Base-by-base conservation (phyloP, 2,113 vertebrate species). In the Telmatochromis sp. region DNA sequence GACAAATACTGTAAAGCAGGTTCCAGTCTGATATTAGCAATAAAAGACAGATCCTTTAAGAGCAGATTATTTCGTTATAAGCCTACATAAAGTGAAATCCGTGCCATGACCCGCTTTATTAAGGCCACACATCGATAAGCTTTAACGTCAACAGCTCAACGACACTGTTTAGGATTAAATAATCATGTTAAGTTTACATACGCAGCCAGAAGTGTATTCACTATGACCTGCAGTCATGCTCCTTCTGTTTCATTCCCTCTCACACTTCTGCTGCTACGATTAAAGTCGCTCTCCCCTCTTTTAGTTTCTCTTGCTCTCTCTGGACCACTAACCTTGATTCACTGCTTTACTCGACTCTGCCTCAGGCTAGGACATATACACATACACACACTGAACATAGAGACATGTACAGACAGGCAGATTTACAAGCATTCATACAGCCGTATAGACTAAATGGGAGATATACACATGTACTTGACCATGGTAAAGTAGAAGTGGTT, bases 261-360 rank as follows among this genome's bases (percentile, higher is more conserved):
- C 6, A 71, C 19, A 33, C 60, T 35, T 90, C 81, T 86, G 85
- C 81, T 90, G 35, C 84, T 65, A 91, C 47, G 31, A 86, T 90
- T 88, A 79, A 84, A 89, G 51, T 14, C 89, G 12, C 78, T 47
- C 26, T 50, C 60, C 45, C 51, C 63, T 86, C 85, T 86, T 85
- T 89, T 85, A 85, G 58, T 82, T 51, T 83, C 68, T 86, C 55
- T 40, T 78, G 65, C 86, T 93, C 93, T 93, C 89, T 90, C 80
- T 91, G 91, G 93, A 91, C 88, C 87, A 92, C 90, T 95, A 94
- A 93, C 92, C 91, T 92, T 92, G 91, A 93, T 92, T 94, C 92
- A 92, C 89, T 88, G 86, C 84, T 93, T 89, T 89, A 55, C 90
- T 88, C 42, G n/a, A 81, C 89, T 92, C 84, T 85, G 92, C 89